Evolutionary conservation across 2,888 invertebrate species (phyloP), one percentile per base, ranked within the genome.

Genomic region (Anticlea derivata): DNA sequence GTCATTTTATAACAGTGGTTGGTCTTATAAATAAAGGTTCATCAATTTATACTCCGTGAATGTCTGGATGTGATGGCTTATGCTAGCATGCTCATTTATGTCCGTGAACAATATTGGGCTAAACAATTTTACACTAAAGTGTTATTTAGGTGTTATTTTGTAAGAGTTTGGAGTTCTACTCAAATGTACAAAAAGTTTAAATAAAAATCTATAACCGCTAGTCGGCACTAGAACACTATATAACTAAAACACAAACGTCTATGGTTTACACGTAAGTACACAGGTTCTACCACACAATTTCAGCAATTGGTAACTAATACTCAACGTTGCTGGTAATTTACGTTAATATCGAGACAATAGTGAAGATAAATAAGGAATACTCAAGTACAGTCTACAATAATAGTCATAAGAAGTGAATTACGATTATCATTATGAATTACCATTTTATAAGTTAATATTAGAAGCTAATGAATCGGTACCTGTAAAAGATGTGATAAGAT

Each of bases 1-100:
- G 83, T 84, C 75, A 83, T 79, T 80, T 84, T 83, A 86, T 78
- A 77, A 82, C 81, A 87, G 83, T 86, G 86, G 70, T 78, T 80
- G 73, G 68, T 80, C 84, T 85, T 87, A 87, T 74, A 82, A 52
- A 50, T 65, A 71, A 62, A 64, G 66, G 54, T 45, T 78, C 68
- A 76, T 74, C 61, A 70, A 65, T 68, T 31, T 41, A 55, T 80
- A 82, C 76, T 77, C 70, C 71, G 86, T 85, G 80, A 77, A 75
- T 78, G 73, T 78, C 65, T 75, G 78, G 82, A 70, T 82, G 84
- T 83, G 80, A 71, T 70, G 66, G 70, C 78, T 82, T 86, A 86
- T 50, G 63, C 80, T 85, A 86, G 65, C 88, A 88, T 88, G 88
- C 88, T 82, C 63, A 69, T 70, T 73, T 68, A 76, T 68, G 65